These are phyloP conservation scores for Phalacrocorax brasilianus DNA, from an alignment of 2,113 vertebrate species.

Conservation along the genomic window DNA sequence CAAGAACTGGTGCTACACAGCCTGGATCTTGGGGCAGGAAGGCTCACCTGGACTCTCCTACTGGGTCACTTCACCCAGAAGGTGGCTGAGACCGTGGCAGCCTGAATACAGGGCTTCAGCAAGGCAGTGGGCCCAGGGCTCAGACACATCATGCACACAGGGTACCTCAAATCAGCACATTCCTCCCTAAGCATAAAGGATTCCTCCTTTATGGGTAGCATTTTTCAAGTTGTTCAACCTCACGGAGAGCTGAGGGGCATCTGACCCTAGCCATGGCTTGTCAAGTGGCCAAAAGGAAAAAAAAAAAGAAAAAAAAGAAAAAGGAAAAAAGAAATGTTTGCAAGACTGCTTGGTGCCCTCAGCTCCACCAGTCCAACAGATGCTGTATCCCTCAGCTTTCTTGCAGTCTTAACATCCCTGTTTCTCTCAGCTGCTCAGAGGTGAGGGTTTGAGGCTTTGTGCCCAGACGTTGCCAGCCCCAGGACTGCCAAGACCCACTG, in stretches of 20 bases:
- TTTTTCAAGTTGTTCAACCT: background rate
- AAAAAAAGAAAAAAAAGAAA: background rate
- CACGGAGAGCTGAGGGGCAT: background rate
- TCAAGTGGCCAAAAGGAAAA: background rate
- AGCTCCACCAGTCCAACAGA: background rate
- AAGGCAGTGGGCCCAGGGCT: background rate
- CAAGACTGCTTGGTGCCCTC: background rate
- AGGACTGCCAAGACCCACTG: background rate
- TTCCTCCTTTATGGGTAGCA: background rate
- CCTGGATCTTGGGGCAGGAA: background rate
- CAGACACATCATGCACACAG: background rate
- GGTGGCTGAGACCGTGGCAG: background rate
- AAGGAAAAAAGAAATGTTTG: background rate
- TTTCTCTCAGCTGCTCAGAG: constrained; percentile 6
- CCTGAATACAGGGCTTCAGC: background rate
- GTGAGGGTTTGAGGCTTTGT: background rate
- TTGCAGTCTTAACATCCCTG: background rate
- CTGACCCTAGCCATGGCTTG: background rate
- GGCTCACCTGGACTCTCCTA: background rate
- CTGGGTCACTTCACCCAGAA: background rate
- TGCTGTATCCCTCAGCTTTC: background rate
- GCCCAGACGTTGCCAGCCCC: background rate
- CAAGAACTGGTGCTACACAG: background rate
- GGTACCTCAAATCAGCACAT: background rate
- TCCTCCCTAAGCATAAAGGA: background rate